Base-by-base conservation (phyloP, 2,797 vertebrate genomes). In the Pseudochirops cupreus region DNA sequence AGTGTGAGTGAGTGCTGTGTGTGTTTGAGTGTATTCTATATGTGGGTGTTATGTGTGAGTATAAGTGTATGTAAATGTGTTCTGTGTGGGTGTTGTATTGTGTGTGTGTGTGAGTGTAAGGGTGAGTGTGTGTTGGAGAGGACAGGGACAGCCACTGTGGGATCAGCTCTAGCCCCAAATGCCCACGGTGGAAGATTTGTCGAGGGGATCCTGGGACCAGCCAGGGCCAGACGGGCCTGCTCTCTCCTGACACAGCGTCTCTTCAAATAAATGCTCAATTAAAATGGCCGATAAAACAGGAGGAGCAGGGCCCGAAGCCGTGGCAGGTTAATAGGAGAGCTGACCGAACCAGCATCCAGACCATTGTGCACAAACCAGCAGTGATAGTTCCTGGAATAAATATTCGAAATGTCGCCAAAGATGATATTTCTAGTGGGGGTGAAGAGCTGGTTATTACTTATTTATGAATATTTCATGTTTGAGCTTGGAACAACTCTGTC, bases 161-260 rank as follows among this genome's bases (percentile, higher is more conserved):
- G 16, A 74, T 39, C 4, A 3, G 33, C 33, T 74, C 0, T 74
- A 4, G 33, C 33, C n/a, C 14, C 46, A 90, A 31, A 54, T 52
- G 29, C 50, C 6, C 9, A 0, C 5, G 13, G 46, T 14, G 24
- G 53, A 53, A 90, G 89, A n/a, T 74, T 39, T 74, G 33, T 74
- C 14, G 21, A 31, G 89, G 52, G 11, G 26, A 50, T 16, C 54
- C 29, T 31, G 11, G 11, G 91, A n/a, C 97, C 98, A 91, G 96
- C 53, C 96, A 94, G 52, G 97, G 96, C 98, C 62, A 97, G 97
- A 98, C 96, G 96, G 96, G 97, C 94, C 91, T 93, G 97, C 62
- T 96, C 96, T 97, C 74, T 97, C 97, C 98, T 98, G 97, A 97
- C 97, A 95, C 96, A 97, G 96, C 96, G 97, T 98, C 97, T 97